These are phyloP conservation scores for Troides aeacus DNA, from an alignment of 2,888 invertebrate species.

Conservation along the genomic window DNA sequence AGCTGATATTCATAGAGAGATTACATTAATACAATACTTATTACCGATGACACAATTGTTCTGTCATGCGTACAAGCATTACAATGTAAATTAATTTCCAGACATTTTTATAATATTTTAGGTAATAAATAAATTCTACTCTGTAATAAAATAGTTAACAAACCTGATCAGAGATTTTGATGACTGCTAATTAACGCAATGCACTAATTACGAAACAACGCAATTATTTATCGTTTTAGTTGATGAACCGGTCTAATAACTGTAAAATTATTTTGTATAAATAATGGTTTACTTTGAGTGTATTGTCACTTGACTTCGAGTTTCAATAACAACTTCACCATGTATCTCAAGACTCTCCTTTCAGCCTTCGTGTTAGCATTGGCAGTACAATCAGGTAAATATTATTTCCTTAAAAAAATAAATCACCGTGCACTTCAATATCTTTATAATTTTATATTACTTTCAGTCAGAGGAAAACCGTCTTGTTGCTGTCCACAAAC, in stretches of 20 bases:
- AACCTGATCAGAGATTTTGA: too few relatives aligned
- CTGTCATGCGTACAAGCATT: too few relatives aligned
- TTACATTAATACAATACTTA: too few relatives aligned
- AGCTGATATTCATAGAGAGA: too few relatives aligned
- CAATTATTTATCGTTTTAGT: too few relatives aligned
- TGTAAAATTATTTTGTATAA: neutral
- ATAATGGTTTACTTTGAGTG: neutral
- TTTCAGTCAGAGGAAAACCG: constrained; percentile 2
- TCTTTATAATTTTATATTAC: neutral
- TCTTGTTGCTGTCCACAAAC: neutral
- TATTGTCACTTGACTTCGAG: neutral
- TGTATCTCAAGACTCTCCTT: neutral
- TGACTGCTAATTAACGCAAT: too few relatives aligned
- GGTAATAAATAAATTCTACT: neutral
- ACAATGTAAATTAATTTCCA: too few relatives aligned
- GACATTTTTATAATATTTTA: constrained; percentile 14
- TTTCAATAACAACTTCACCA: neutral
- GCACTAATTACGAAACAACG: too few relatives aligned
- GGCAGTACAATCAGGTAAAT: neutral
- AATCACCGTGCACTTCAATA: neutral
- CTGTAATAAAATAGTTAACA: too few relatives aligned
- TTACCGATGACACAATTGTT: too few relatives aligned
- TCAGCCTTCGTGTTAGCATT: neutral
- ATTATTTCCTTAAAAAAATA: neutral
- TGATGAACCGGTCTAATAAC: neutral